Percentiles rank a stretch among this genome's conserved stretches.
phyloP scores from a whole-genome alignment of 2,797 vertebrate species.

The Poecilia wingei region DNA sequence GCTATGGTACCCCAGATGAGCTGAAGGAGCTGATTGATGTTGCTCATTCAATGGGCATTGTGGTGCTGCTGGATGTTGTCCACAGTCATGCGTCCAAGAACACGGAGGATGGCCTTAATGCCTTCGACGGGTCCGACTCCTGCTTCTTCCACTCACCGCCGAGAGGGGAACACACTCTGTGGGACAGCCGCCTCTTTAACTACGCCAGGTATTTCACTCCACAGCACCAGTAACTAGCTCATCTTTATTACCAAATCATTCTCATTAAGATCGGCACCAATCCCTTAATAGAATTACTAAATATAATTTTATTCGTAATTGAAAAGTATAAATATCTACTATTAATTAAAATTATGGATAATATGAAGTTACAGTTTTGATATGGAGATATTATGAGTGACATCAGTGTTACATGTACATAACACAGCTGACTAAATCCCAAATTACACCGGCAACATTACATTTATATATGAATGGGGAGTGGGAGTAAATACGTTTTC shows the following conservation, averaged over 20 bases:
- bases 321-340: no score
- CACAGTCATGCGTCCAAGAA: constrained; percentile 98
- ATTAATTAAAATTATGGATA: no score
- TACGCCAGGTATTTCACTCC: constrained; percentile 86
- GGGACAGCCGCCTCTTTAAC: constrained; percentile 95
- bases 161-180: constrained; percentile 87
- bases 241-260: not conserved
- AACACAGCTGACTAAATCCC: no score
- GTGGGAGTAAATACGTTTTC: no score
- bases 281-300: not conserved
- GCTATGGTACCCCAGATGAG: constrained; percentile 94
- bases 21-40: constrained; percentile 93
- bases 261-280: not conserved
- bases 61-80: constrained; percentile 92
- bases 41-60: constrained; percentile 93
- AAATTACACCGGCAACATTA: no score
- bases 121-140: constrained; percentile 92
- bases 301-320: no score
- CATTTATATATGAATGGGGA: no score
- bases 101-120: constrained; percentile 93
- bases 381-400: no score
- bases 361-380: no score
- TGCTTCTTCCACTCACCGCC: constrained; percentile 93
- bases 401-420: no score
- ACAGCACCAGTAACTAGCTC: not conserved